Conservation (phyloP, 2,797 vertebrate genomes). For the Myoxocephalus aenaeus region DNA sequence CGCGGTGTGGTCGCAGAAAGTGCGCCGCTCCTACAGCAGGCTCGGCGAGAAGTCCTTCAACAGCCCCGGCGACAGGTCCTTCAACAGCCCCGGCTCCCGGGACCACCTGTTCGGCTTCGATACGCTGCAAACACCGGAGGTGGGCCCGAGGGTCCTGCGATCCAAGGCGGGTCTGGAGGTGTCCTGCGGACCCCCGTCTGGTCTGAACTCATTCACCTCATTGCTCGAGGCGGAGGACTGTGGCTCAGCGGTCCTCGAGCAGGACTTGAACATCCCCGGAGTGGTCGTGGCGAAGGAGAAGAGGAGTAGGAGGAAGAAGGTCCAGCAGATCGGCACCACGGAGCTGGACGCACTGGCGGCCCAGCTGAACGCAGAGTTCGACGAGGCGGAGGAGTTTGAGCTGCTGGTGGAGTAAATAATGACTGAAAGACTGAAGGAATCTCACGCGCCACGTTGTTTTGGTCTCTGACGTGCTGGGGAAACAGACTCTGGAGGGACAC, state of each 20-base stretch:
- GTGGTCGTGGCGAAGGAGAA: constrained; percentile 69
- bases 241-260: constrained; percentile 20
- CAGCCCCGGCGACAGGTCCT: constrained; percentile 36
- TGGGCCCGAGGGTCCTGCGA: constrained; percentile 7
- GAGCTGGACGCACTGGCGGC: constrained; percentile 73
- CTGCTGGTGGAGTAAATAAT: constrained; percentile 69
- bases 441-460: not conserved
- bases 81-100: constrained; percentile 18
- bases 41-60: constrained; percentile 62
- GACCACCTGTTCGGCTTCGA: constrained; percentile 75
- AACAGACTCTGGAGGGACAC: not conserved
- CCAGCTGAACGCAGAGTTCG: constrained; percentile 76
- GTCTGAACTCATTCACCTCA: constrained; percentile 58
- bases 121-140: constrained; percentile 69
- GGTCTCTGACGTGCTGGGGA: not conserved
- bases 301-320: constrained; percentile 64
- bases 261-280: constrained; percentile 74
- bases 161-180: constrained; percentile 23
- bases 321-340: constrained; percentile 53
- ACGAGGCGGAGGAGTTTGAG: constrained; percentile 73
- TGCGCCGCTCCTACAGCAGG: constrained; percentile 77
- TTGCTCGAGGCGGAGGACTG: constrained; percentile 57
- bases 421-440: not conserved
- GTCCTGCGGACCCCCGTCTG: constrained; percentile 42
- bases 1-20: constrained; percentile 70